Base-by-base conservation (phyloP, 2,113 vertebrate species). In the Sander lucioperca region DNA sequence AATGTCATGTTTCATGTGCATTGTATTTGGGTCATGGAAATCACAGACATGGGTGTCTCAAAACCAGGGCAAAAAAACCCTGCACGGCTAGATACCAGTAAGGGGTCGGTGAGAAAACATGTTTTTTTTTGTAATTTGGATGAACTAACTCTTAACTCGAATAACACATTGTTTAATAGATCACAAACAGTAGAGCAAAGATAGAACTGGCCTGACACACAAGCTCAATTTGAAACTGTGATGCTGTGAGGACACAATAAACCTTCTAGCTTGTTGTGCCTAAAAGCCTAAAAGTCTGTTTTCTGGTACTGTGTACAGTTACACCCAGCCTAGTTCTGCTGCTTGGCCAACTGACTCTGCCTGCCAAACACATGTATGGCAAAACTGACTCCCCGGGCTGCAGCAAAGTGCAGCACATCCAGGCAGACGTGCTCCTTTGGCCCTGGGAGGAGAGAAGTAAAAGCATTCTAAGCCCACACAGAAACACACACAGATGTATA, bases 331-430 rank as follows among this genome's bases (percentile, higher is more conserved):
- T 77, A 81, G 43, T 80, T 76, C 70, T 63, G 73, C 74, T 51
- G 71, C 83, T 66, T 39, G n/a, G 84, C 89, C 86, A 89, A 67
- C 73, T 19, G 69, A 65, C 27, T 80, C n/a, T 16, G 23, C 59
- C 76, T 90, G 92, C 92, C 93, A 92, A 92, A 93, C 91, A 93
- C 88, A 89, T 91, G 89, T 85, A 85, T 83, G 89, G 88, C 69
- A 87, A 78, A 91, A 78, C 47, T 2, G 39, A 62, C 33, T 81
- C 77, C 84, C 73, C 64, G 33, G 83, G 80, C 87, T 74, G 73
- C 82, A 51, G 63, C 45, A 84, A 57, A 82, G 45, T 15, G 64
- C 2, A 16, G 58, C 53, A 47, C 78, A 62, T 85, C 81, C 87
- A 91, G 79, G 25, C 86, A 85, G 77, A 65, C 36, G 25, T 61